Evolutionary conservation across 2,888 invertebrate species (phyloP).

Genomic region (Clanis bilineata): DNA sequence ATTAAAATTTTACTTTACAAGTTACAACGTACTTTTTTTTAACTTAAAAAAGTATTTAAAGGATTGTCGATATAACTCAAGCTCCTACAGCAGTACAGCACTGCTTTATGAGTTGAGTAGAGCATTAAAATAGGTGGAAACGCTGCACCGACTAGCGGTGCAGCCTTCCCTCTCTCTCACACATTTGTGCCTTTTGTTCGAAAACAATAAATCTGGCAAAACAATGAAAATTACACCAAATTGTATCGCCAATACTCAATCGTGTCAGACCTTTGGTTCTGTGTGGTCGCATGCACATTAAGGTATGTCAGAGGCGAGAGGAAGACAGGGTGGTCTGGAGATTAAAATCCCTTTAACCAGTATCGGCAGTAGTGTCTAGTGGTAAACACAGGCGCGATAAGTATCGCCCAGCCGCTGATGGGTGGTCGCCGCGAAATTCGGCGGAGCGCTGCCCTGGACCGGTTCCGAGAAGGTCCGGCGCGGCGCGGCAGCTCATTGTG

Average conservation of each 20-base stretch:
- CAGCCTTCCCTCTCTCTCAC: slow-evolving; percentile 38
- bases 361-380: slow-evolving; percentile 60
- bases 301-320: slow-evolving; percentile 23
- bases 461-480: slow-evolving; percentile 74
- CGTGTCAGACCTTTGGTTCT: neutral
- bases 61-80: neutral
- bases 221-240: neutral
- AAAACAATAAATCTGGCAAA: neutral
- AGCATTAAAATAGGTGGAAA: slow-evolving; percentile 44
- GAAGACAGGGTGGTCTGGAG: slow-evolving; percentile 57
- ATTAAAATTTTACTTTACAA: no score
- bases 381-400: slow-evolving; percentile 76
- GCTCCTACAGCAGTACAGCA: neutral
- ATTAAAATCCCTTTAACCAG: slow-evolving; percentile 45
- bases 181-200: neutral
- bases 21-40: no score
- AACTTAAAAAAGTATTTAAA: neutral
- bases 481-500: slow-evolving; percentile 75
- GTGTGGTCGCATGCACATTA: neutral
- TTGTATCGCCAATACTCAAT: neutral
- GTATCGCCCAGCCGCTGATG: slow-evolving; percentile 66
- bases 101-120: neutral
- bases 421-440: slow-evolving; percentile 80
- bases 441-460: slow-evolving; percentile 73
- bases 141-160: slow-evolving; percentile 59